Evolutionary conservation across 2,888 invertebrate species (phyloP), one percentile per base, ranked within the genome.

Genomic region (Crossocerus cetratus): DNA sequence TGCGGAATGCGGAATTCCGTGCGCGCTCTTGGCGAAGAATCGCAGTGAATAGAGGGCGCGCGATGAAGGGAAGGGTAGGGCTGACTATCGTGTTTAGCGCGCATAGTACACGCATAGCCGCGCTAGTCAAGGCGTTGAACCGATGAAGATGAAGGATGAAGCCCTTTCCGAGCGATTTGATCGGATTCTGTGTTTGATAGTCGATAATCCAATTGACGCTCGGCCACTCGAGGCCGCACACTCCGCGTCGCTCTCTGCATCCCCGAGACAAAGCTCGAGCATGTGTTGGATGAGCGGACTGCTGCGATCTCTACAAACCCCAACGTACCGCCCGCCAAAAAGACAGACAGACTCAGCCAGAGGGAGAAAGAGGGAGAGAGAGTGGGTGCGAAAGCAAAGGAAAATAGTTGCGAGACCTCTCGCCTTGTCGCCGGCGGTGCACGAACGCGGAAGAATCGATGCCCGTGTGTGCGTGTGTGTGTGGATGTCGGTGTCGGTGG

Each of bases 181-280:
- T 86, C 83, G 82, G 84, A 86, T 86, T 84, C 79, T 80, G 80
- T 70, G 83, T 84, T 83, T 82, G 79, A 86, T 86, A 85, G 83
- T 81, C 79, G 83, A 82, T 86, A 86, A 86, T 86, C 86, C 85
- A 86, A 86, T 86, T 86, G 84, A 70, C 72, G 65, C 76, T 67
- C 78, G 79, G 78, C 78, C 78, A 77, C 77, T 42, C 76, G 74
- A 65, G 73, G n/a, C 32, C 11, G 32, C 32, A 32, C 32, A 32
- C 32, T 8, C 1, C 32, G 70, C 55, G 64, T 61, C 70, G 49
- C 56, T 56, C 66, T 62, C 69, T 61, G 55, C 23, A 44, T 32
- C 8, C 32, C 32, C 8, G 32, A 43, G 45, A 42, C 45, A 56
- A 55, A 56, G 23, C 18, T 56, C 20, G 42, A 61, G 65, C 76